phyloP scores from a whole-genome alignment of 2,797 vertebrate genomes.

The Antennarius maculatus region DNA sequence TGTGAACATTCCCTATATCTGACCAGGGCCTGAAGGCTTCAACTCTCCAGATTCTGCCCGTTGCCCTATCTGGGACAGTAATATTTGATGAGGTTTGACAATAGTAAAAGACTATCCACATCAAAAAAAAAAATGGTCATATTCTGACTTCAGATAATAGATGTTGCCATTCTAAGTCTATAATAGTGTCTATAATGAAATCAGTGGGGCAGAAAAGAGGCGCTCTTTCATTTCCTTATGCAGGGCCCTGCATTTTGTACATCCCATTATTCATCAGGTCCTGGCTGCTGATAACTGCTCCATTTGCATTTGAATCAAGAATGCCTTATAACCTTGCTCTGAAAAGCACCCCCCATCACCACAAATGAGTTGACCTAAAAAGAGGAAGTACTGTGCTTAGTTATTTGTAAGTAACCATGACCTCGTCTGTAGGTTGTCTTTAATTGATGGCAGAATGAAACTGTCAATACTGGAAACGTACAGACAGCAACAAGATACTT shows the following conservation, averaged over 20 bases:
- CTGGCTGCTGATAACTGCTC: slow-evolving; percentile 77
- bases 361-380: slow-evolving; percentile 82
- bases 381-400: slow-evolving; percentile 67
- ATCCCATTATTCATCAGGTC: slow-evolving; percentile 82
- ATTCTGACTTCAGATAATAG: slow-evolving; percentile 81
- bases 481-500: slow-evolving; percentile 1
- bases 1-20: slow-evolving; percentile 49
- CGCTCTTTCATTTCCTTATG: slow-evolving; percentile 85
- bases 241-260: slow-evolving; percentile 74
- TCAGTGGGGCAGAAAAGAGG: slow-evolving; percentile 84
- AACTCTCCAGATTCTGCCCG: slow-evolving; percentile 52
- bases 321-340: slow-evolving; percentile 74
- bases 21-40: slow-evolving; percentile 61
- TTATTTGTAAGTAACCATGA: slow-evolving; percentile 59
- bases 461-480: not conserved
- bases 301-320: slow-evolving; percentile 86
- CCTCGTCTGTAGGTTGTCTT: slow-evolving; percentile 48
- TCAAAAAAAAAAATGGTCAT: slow-evolving; percentile 61
- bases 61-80: slow-evolving; percentile 69
- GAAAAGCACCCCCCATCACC: slow-evolving; percentile 57
- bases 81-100: slow-evolving; percentile 79
- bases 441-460: slow-evolving; percentile 23
- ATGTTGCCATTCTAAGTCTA: slow-evolving; percentile 85
- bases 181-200: slow-evolving; percentile 88
- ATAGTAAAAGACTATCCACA: slow-evolving; percentile 76